Evolutionary conservation across 2,113 vertebrate species (phyloP).

Genomic region (Vulpes lagopus): DNA sequence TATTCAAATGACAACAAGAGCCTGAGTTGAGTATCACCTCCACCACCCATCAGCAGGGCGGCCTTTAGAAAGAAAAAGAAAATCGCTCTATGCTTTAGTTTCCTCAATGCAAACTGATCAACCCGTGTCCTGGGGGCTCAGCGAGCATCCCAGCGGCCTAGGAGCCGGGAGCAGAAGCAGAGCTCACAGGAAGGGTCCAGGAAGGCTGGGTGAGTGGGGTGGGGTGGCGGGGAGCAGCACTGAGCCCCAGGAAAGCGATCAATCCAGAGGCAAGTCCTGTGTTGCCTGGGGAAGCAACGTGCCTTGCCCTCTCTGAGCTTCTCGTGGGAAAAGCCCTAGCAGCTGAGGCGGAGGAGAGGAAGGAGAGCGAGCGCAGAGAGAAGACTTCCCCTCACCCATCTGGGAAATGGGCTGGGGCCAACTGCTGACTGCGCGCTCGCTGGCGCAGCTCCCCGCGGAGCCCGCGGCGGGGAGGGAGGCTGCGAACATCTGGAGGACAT

Average conservation of each 20-base stretch:
- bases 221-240: neutral
- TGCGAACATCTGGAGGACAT: constrained; percentile 64
- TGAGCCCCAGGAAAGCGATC: neutral
- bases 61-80: neutral
- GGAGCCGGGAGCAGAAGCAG: neutral
- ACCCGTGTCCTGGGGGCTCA: neutral
- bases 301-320: neutral
- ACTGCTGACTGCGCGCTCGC: constrained; percentile 63
- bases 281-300: neutral
- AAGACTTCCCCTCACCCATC: constrained; percentile 66
- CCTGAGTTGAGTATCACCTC: neutral
- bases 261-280: neutral
- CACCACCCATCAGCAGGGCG: neutral
- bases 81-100: constrained; percentile 20
- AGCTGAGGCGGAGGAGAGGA: neutral
- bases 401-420: constrained; percentile 74
- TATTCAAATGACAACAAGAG: constrained; percentile 37
- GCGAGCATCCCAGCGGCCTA: neutral
- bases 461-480: constrained; percentile 29
- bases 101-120: neutral
- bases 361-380: neutral
- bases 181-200: neutral
- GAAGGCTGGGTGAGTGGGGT: neutral
- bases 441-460: constrained; percentile 51
- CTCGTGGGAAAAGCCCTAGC: neutral